Evolutionary conservation across 2,888 invertebrate species (phyloP), one percentile per base, ranked within the genome.

Genomic region (Buathra laborator): DNA sequence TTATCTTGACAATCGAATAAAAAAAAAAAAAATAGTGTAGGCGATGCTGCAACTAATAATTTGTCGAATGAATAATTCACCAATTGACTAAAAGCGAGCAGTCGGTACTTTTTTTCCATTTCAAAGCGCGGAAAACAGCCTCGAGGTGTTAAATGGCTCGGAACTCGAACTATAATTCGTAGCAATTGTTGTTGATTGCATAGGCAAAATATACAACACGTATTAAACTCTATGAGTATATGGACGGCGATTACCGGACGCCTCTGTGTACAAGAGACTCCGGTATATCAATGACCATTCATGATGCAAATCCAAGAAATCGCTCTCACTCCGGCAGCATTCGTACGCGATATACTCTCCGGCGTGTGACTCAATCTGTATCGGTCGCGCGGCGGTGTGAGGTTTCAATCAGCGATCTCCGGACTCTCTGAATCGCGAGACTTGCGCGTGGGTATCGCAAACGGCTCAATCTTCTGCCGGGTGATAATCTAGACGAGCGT

Each of bases 211-310:
- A 32, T 75, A 46, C 29, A 79, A 64, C 67, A 70, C 64, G 43
- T 14, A 68, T 81, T 68, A 51, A 44, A 74, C 43, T 72, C 29
- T 53, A 46, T 19, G 53, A 77, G 44, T 46, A 44, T 71, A 70
- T 46, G 46, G 70, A 43, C 37, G 37, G 19, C 70, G 62, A 67
- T 78, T 78, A 67, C 24, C 32, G 24, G n/a, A 62, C 32, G 72
- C 46, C 14, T 16, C 64, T 84, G 67, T 70, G 74, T 74, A 56
- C 83, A 56, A 84, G 62, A n/a, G 29, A 82, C 82, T 43, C 19
- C 59, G 81, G 77, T 62, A 76, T 78, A 83, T 77, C 82, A 82
- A 82, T 87, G 82, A 83, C 16, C 81, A 78, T 85, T 85, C 76
- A 86, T 68, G 81, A 85, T 74, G 72, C 67, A 78, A 83, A 78